phyloP scores from a whole-genome alignment of 2,888 invertebrate genomes.

The Helleia helle region DNA sequence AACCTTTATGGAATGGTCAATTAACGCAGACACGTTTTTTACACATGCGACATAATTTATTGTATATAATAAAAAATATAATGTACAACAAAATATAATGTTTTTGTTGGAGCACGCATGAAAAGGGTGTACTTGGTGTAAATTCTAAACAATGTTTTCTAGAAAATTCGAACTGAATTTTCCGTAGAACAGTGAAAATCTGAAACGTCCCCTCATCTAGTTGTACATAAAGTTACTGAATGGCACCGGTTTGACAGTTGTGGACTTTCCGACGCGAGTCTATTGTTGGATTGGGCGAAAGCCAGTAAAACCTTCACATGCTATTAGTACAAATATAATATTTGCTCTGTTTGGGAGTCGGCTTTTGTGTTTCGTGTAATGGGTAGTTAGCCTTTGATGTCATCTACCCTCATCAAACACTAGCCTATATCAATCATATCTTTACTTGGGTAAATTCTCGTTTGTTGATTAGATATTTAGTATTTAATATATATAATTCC shows the following conservation, averaged over 20 bases:
- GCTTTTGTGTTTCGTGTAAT: neutral
- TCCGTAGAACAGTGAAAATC: constrained; percentile 13
- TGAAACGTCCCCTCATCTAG: constrained; percentile 14
- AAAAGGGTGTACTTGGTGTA: neutral
- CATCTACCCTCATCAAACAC: neutral
- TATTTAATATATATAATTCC: neutral
- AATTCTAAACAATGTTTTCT: constrained; percentile 1
- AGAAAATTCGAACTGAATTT: constrained; percentile 1
- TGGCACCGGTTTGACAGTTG: constrained; percentile 22
- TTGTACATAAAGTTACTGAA: constrained; percentile 19
- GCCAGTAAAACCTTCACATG: constrained; percentile 18
- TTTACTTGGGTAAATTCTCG: neutral
- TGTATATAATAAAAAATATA: neutral
- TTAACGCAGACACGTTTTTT: neutral
- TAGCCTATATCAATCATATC: neutral
- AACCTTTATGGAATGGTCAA: too few species aligned
- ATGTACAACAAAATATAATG: neutral
- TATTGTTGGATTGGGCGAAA: constrained; percentile 22
- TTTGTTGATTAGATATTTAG: neutral
- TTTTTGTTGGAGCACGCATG: neutral
- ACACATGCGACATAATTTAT: neutral
- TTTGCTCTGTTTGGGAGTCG: constrained; percentile 18
- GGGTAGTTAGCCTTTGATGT: constrained; percentile 1
- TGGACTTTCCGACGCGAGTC: constrained; percentile 20
- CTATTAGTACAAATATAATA: constrained; percentile 18